phyloP scores from a whole-genome alignment of 2,797 vertebrate species.

The Echiichthys vipera region DNA sequence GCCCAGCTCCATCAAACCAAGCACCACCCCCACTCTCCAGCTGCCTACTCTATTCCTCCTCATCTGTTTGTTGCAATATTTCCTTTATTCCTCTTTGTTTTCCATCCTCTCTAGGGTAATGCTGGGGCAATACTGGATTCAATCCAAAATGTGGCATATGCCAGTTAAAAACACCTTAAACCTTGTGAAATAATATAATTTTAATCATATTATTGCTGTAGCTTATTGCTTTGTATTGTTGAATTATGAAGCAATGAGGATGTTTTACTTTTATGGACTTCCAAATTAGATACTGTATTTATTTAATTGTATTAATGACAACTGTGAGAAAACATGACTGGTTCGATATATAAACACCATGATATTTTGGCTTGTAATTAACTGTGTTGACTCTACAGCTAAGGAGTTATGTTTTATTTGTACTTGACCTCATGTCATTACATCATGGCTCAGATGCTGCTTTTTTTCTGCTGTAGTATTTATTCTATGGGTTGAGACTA shows the following conservation, averaged over 20 bases:
- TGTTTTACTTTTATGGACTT: not conserved
- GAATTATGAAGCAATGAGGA: conserved; percentile 12
- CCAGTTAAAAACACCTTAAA: conserved; percentile 24
- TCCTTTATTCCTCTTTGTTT: conserved; percentile 59
- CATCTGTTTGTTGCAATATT: conserved; percentile 49
- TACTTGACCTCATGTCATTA: conserved; percentile 29
- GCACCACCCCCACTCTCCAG: conserved; percentile 70
- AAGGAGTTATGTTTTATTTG: not conserved
- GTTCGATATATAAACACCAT: not conserved
- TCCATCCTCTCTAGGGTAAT: conserved; percentile 35
- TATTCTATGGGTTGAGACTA: not conserved
- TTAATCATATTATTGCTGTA: not conserved
- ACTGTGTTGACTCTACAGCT: conserved; percentile 1
- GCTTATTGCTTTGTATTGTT: not conserved
- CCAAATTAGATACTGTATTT: not conserved
- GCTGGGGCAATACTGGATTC: conserved; percentile 31
- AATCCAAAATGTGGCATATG: conserved; percentile 43
- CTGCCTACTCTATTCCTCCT: conserved; percentile 70
- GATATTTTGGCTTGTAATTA: conserved; percentile 1
- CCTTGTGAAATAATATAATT: too few species aligned
- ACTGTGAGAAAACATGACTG: not conserved
- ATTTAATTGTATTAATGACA: conserved; percentile 18
- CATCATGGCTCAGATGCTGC: conserved; percentile 6
- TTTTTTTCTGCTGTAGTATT: conserved; percentile 3
- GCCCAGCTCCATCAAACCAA: conserved; percentile 70